Evolutionary conservation across 35 echinoderm and acorn worm genomes (phyloP), one percentile per base, ranked within the genome.

Genomic region (Stichopus chloronotus): DNA sequence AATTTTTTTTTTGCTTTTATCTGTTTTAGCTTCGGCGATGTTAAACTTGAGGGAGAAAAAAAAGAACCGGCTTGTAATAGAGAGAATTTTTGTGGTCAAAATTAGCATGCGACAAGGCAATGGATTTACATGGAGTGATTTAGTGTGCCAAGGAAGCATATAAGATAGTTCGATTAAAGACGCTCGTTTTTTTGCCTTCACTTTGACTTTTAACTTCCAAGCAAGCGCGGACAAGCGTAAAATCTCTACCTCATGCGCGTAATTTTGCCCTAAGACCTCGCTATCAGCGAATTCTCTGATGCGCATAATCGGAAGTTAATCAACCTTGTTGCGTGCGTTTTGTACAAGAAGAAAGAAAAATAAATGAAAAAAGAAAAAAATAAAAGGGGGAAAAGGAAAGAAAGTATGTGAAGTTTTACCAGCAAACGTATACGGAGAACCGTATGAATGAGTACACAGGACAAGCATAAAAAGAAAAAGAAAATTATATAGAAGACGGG

Each of bases 91-190:
- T 74, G 11, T 74, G 8, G 13, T 74, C 69, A 58, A 85, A 85
- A 85, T 85, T 85, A 85, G 82, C 82, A 85, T 85, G 56, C 82
- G 21, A 85, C 82, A 57, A 85, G 30, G 82, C 82, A 85, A 85
- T 23, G 57, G 82, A 85, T 58, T 58, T 22, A 56, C 55, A 56
- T 85, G 82, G 82, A 85, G 55, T 58, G 82, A 85, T 85, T 85
- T 85, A 58, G 82, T 58, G 57, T 58, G 52, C 13, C 82, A 58
- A 56, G 82, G 22, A 65, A 53, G 58, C 56, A 85, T 85, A 43
- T 56, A 85, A 58, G 82, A 85, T 85, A 85, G 82, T 85, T 85
- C 82, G 82, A 85, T 85, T 85, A 85, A 57, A 9, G 58, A 85
- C 57, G 82, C 55, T 85, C 14, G 82, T 85, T 43, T 43, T 43